These are phyloP conservation scores for Hozukius guyotensis DNA, from an alignment of 2,797 vertebrate genomes.

Conservation along the genomic window DNA sequence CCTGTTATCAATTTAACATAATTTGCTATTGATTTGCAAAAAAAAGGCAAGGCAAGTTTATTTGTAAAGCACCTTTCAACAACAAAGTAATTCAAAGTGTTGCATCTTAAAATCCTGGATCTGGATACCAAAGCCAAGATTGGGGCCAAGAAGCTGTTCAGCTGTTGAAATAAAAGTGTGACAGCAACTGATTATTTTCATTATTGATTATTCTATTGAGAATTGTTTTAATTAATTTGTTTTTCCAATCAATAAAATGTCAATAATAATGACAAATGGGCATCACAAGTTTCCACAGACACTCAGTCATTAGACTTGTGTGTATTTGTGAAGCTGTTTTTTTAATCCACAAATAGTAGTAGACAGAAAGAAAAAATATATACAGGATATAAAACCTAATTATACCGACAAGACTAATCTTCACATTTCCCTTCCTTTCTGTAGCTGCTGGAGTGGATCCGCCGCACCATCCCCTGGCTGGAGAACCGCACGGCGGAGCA, in stretches of 20 bases:
- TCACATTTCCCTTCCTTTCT: background rate
- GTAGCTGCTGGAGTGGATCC: conserved; percentile 92
- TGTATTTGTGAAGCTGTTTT: background rate
- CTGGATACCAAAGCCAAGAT: background rate
- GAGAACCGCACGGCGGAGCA: conserved; percentile 90
- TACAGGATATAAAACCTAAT: background rate
- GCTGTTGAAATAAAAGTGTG: background rate
- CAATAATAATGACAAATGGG: background rate
- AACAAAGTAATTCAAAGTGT: background rate
- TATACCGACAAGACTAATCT: background rate
- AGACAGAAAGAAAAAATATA: too few relatives aligned
- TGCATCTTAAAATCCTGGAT: background rate
- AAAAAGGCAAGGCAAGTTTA: background rate
- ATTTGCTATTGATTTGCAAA: background rate
- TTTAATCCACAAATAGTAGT: background rate
- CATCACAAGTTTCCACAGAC: too few relatives aligned
- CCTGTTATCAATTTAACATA: background rate
- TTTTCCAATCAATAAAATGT: background rate
- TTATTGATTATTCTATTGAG: background rate
- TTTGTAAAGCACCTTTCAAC: background rate
- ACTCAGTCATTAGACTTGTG: background rate
- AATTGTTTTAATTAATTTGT: background rate
- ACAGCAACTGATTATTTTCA: background rate
- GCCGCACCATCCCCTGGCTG: conserved; percentile 91
- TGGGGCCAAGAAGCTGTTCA: background rate